These are phyloP conservation scores for Semnornis frantzii DNA, from an alignment of 2,113 vertebrate genomes.

Conservation along the genomic window DNA sequence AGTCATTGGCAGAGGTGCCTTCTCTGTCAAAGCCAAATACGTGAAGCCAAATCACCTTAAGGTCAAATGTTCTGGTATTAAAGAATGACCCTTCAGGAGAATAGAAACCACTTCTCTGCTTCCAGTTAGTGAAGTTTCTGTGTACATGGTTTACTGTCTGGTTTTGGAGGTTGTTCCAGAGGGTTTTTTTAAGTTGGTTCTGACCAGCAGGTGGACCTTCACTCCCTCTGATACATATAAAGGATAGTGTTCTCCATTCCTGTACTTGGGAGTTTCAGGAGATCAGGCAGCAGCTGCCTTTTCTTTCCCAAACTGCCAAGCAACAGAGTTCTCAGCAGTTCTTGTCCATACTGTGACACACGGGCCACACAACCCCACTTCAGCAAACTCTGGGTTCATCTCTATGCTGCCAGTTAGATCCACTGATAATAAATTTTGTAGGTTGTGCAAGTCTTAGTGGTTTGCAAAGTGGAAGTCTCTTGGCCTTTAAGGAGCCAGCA, in stretches of 20 bases:
- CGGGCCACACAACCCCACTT: not conserved
- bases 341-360: not conserved
- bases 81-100: constrained; percentile 10
- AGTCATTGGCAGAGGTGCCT: not conserved
- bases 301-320: not conserved
- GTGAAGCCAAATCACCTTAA: constrained; percentile 19
- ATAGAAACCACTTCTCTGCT: not conserved
- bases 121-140: not conserved
- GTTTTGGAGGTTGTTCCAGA: not conserved
- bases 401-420: not conserved
- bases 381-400: not conserved
- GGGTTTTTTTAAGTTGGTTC: not conserved
- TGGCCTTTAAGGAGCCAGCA: not conserved
- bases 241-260: not conserved
- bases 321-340: not conserved
- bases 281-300: not conserved
- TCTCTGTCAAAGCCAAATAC: constrained; percentile 35
- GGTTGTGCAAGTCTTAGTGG: not conserved
- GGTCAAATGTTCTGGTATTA: not conserved
- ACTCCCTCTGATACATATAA: not conserved
- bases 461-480: not conserved
- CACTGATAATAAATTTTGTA: not conserved
- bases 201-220: not conserved
- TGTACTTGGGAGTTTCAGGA: not conserved
- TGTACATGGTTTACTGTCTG: accelerated